Evolutionary conservation across 2,797 vertebrate species (phyloP).

Genomic region (Eutrigla gurnardus): DNA sequence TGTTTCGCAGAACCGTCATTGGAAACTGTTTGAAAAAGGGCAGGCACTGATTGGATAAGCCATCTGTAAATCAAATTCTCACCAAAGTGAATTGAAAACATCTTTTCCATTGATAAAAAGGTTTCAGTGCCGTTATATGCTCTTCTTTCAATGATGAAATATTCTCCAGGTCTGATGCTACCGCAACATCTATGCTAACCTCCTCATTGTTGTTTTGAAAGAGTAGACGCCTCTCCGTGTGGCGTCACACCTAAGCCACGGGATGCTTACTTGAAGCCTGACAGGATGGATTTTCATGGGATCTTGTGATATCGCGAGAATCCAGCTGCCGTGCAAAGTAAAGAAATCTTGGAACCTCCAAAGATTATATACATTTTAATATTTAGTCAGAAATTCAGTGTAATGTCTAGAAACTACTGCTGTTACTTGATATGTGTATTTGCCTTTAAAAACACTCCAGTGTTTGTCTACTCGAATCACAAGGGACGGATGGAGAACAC

Average conservation of each 20-base stretch:
- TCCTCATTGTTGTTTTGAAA: neutral
- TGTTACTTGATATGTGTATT: conserved; percentile 4
- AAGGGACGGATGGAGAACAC: conserved; percentile 53
- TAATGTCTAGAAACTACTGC: neutral
- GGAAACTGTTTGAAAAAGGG: too few species aligned
- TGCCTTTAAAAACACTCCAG: conserved; percentile 35
- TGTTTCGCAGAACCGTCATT: neutral
- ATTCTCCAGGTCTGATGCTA: neutral
- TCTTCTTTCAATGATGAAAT: neutral
- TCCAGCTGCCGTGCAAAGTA: neutral
- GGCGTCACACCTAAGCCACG: neutral
- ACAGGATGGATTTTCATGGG: neutral
- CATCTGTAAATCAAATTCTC: conserved; percentile 1
- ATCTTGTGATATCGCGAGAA: neutral
- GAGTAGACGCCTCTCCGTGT: neutral
- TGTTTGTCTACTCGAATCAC: conserved; percentile 55
- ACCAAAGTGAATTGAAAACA: neutral
- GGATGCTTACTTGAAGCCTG: neutral
- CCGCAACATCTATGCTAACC: neutral
- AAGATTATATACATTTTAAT: conserved; percentile 21
- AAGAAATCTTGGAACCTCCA: conserved; percentile 11
- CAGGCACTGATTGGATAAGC: neutral
- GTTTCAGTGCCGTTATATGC: neutral
- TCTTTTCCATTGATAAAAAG: neutral
- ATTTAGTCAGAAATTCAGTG: neutral